phyloP scores from a whole-genome alignment of 2,113 vertebrate species.

The Zosterops lateralis region DNA sequence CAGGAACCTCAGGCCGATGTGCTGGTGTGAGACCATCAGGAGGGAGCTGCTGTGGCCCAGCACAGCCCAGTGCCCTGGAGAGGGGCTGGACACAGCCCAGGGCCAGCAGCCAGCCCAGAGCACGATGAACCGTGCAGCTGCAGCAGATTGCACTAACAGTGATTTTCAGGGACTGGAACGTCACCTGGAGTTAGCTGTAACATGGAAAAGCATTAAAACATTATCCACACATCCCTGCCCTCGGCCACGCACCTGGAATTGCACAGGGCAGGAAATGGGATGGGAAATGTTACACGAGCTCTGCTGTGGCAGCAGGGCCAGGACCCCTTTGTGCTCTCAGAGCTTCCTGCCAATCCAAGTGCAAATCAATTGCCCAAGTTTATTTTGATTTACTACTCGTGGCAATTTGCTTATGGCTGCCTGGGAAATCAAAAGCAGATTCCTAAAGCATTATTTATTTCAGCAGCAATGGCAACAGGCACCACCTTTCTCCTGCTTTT shows the following conservation, averaged over 20 bases:
- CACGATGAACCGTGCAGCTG: not conserved
- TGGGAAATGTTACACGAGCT: not conserved
- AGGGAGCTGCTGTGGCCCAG: not conserved
- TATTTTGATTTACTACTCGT: not conserved
- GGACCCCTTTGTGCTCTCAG: not conserved
- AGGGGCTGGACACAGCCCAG: rapidly evolving
- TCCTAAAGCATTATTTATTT: not conserved
- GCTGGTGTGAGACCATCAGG: not conserved
- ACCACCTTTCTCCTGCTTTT: not conserved
- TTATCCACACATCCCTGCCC: not conserved
- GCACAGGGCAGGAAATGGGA: not conserved
- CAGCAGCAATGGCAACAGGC: not conserved
- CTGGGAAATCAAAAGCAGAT: not conserved
- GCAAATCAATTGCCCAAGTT: not conserved
- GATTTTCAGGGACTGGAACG: not conserved
- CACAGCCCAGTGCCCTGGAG: not conserved
- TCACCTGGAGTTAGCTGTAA: constrained; percentile 4
- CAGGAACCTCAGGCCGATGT: not conserved
- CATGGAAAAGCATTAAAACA: not conserved
- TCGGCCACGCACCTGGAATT: not conserved
- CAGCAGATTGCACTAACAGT: not conserved
- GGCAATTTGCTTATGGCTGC: not conserved
- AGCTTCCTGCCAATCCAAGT: not conserved
- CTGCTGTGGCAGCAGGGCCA: not conserved
- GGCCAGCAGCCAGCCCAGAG: not conserved